phyloP scores from a whole-genome alignment of 2,888 invertebrate genomes.

The Acanthosepion esculentum region DNA sequence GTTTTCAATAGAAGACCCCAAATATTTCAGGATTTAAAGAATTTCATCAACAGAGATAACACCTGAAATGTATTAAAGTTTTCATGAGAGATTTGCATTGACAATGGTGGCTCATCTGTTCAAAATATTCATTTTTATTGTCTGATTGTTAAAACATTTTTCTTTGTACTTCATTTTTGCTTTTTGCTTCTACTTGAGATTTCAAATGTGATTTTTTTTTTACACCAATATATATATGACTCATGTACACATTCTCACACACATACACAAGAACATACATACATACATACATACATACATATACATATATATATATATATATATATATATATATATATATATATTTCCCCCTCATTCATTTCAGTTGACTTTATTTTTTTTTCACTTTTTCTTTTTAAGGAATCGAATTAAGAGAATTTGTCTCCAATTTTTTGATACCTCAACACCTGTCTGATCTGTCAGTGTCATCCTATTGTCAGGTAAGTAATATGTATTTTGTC shows the following conservation, averaged over 20 bases:
- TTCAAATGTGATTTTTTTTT: too few species aligned
- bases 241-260: background rate
- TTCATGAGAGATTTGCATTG: too few species aligned
- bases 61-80: too few species aligned
- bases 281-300: background rate
- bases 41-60: too few species aligned
- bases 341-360: background rate
- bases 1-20: too few species aligned
- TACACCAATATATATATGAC: background rate
- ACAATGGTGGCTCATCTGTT: too few species aligned
- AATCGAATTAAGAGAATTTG: slow-evolving; percentile 13
- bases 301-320: background rate
- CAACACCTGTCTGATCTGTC: slow-evolving; percentile 33
- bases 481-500: background rate
- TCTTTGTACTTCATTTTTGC: too few species aligned
- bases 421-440: background rate
- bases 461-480: slow-evolving; percentile 18
- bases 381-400: background rate
- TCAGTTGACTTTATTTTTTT: background rate
- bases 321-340: background rate
- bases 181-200: too few species aligned
- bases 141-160: too few species aligned
- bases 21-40: too few species aligned
- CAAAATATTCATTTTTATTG: too few species aligned
- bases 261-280: too few species aligned